Percentiles rank a stretch among this genome's conserved stretches.
phyloP scores from a whole-genome alignment of 1,140 invertebrate genomes.

The Zaprionus africanus region DNA sequence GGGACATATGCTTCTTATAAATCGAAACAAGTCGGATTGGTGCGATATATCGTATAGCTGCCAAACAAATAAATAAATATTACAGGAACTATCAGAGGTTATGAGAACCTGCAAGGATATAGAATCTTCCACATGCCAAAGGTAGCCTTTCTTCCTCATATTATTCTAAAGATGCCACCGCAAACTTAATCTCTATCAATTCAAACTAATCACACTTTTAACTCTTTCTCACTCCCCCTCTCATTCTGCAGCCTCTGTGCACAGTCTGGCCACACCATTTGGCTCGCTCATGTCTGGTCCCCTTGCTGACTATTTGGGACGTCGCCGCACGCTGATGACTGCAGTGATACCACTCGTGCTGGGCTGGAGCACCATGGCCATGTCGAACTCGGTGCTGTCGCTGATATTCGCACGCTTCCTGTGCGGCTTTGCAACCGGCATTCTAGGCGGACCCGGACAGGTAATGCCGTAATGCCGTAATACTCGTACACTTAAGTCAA shows the following conservation, averaged over 20 bases:
- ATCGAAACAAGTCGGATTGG: no score
- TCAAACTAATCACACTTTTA: constrained; percentile 4
- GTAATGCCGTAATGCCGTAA: constrained; percentile 84
- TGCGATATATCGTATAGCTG: no score
- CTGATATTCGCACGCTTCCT: constrained; percentile 88
- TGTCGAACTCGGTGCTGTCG: constrained; percentile 86
- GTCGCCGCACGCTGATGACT: constrained; percentile 86
- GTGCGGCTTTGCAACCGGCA: constrained; percentile 89
- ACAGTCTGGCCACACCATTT: constrained; percentile 88
- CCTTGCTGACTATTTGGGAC: constrained; percentile 87
- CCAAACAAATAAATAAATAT: no score
- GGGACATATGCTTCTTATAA: no score
- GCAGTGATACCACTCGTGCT: constrained; percentile 86
- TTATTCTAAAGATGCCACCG: no score
- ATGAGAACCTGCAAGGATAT: no score
- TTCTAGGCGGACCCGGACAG: constrained; percentile 88
- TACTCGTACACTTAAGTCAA: constrained; percentile 14
- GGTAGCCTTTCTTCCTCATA: rapidly evolving
- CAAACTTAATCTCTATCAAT: no score
- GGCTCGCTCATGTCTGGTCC: constrained; percentile 88
- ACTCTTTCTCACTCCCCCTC: not conserved
- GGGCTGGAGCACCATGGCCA: constrained; percentile 88
- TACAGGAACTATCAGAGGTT: no score
- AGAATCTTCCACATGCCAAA: no score
- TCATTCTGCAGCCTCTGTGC: constrained; percentile 87